Percentiles rank a stretch among this genome's conserved stretches.
phyloP scores from a whole-genome alignment of 2,113 vertebrate genomes.

The Camelus bactrianus region DNA sequence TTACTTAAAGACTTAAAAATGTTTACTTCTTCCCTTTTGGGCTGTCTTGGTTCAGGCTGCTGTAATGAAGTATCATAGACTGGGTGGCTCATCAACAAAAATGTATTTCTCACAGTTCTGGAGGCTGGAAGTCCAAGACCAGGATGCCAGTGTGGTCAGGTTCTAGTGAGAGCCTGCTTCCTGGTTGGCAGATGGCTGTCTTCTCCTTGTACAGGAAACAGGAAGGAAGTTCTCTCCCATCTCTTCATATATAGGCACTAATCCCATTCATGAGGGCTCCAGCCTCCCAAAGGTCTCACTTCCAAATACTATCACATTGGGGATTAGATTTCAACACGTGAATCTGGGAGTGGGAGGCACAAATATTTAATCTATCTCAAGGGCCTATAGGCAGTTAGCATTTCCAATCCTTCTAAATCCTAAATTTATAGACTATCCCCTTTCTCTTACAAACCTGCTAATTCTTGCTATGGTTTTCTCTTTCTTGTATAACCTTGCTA shows the following conservation, averaged over 20 bases:
- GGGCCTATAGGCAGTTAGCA: neutral
- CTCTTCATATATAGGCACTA: neutral
- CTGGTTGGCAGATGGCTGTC: neutral
- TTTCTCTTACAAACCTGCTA: constrained; percentile 4
- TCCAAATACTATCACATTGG: neutral
- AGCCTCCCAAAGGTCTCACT: neutral
- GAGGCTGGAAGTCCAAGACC: neutral
- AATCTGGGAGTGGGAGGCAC: neutral
- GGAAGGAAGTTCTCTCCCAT: neutral
- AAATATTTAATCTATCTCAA: neutral
- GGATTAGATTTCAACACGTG: neutral
- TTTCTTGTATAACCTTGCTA: neutral
- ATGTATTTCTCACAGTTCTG: neutral
- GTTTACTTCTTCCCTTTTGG: neutral
- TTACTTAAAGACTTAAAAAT: neutral
- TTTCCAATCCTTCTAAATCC: neutral
- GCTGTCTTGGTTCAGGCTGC: neutral
- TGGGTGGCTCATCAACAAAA: neutral
- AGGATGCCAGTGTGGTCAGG: neutral
- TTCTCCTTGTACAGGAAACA: neutral
- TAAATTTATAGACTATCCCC: neutral
- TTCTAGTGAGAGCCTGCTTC: neutral
- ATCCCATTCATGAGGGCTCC: neutral
- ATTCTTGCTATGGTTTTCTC: neutral
- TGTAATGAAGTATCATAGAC: neutral